Evolutionary conservation across 2,113 vertebrate genomes (phyloP).

Genomic region (Pelodiscus sinensis): DNA sequence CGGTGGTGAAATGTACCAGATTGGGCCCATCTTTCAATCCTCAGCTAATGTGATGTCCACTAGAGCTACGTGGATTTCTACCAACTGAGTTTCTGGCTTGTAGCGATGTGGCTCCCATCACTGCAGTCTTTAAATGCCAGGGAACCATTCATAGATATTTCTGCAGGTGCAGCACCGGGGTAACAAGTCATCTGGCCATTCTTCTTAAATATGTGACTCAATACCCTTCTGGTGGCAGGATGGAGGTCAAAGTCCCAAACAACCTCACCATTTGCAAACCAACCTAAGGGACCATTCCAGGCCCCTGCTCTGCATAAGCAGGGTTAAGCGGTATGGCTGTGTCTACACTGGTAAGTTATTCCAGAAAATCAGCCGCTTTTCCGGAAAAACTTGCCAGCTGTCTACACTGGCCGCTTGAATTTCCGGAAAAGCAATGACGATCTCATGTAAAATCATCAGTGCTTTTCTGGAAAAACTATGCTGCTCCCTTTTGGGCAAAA

Average conservation of each 20-base stretch:
- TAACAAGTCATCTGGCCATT: background rate
- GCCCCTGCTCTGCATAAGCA: background rate
- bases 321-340: too few species aligned
- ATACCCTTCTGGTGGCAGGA: too few species aligned
- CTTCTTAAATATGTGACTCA: background rate
- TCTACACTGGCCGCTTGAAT: too few species aligned
- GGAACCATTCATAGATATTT: background rate
- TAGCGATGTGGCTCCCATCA: background rate
- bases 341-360: too few species aligned
- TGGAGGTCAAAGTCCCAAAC: background rate
- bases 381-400: too few species aligned
- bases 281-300: background rate
- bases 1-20: background rate
- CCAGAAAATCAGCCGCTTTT: too few species aligned
- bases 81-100: background rate
- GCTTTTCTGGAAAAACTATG: too few species aligned
- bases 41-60: background rate
- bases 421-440: too few species aligned
- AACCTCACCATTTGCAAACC: background rate
- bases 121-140: background rate
- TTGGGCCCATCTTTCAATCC: background rate
- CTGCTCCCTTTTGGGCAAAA: too few species aligned
- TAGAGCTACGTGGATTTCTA: fast-evolving
- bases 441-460: too few species aligned
- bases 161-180: background rate